Evolutionary conservation across 2,113 vertebrate genomes (phyloP), one percentile per base, ranked within the genome.

Genomic region (Smithornis capensis): DNA sequence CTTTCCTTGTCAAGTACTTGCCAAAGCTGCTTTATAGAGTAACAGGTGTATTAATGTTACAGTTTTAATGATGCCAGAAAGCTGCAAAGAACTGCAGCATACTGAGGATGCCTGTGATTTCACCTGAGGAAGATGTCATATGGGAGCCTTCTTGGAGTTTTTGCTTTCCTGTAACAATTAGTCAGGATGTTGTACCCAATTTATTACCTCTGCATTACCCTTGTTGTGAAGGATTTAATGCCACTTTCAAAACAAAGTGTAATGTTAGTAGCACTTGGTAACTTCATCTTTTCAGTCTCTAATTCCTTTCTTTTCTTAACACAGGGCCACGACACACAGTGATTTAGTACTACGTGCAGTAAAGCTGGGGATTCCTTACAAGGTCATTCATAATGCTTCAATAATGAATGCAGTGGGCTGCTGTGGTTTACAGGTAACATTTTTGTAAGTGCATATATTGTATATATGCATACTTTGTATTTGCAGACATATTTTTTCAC

Each of bases 261-360:
- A 80, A 8, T 49, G 19, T 22, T 67, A 14, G 35, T 89, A 60
- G 56, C 6, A 53, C 47, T 69, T 60, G 14, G 23, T 74, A 50
- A 45, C 37, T 42, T n/a, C n/a, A 28, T 64, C 22, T 79, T 83
- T 76, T 83, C 64, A 31, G 3, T 55, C 38, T 76, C 49, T 73
- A 90, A 81, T 89, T n/a, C 69, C 17, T 74, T 68, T 92, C 14
- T 94, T 77, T 97, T 88, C 73, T 93, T 50, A 38, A 31, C 88
- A 69, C 97, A 99, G 99, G 86, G 99, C 99, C 45, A 99, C 99
- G 3, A 99, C 99, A 10, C 99, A 99, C 97, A 99, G 99, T 35
- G 99, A 99, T 96, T 98, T 99, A 94, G 98, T 99, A 62, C 97
- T 99, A 45, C 98, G 99, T 97, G 99, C 99, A 89, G 97, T 98